Evolutionary conservation across 2,797 vertebrate species (phyloP), one percentile per base, ranked within the genome.

Genomic region (Spea hammondii): DNA sequence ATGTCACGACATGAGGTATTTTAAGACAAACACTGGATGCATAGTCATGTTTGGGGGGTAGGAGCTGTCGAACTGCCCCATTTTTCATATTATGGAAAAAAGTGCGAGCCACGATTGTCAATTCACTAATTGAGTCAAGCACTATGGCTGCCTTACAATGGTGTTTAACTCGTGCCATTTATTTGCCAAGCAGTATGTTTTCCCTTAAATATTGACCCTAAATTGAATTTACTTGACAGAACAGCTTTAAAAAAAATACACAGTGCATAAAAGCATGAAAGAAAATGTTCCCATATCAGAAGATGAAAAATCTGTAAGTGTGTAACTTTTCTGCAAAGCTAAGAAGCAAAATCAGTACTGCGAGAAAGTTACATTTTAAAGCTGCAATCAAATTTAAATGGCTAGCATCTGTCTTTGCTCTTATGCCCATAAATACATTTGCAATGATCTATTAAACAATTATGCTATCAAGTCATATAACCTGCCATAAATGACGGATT

Each of bases 401-500:
- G 4, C 64, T 8, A 46, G 45, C 12, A 11, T 44, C 65, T 49
- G 9, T 17, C 46, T n/a, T 49, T 67, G 11, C 6, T 67, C 47
- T 48, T 49, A 49, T 2, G 12, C 5, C 48, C 9, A n/a, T 67
- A 14, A 45, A 67, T 49, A 45, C 32, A 67, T 32, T 69, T 48
- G 4, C 47, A 14, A 49, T 14, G 46, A 51, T 51, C 48, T 50
- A 51, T 69, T 69, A 69, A 51, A 51, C 11, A 69, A 69, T 69
- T 50, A 51, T 12, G 46, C 8, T 14, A 69, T 17, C 49, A 69
- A 50, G n/a, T 50, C 48, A 50, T 13, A 50, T 13, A 67, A 49
- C 47, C 46, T 11, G 67, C 65, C 12, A 67, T 67, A 67, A 67
- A 67, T 67, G 44, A 67, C 5, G 13, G 46, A 49, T n/a, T n/a